phyloP scores from a whole-genome alignment of 2,888 invertebrate genomes.

The Glomeris marginata region DNA sequence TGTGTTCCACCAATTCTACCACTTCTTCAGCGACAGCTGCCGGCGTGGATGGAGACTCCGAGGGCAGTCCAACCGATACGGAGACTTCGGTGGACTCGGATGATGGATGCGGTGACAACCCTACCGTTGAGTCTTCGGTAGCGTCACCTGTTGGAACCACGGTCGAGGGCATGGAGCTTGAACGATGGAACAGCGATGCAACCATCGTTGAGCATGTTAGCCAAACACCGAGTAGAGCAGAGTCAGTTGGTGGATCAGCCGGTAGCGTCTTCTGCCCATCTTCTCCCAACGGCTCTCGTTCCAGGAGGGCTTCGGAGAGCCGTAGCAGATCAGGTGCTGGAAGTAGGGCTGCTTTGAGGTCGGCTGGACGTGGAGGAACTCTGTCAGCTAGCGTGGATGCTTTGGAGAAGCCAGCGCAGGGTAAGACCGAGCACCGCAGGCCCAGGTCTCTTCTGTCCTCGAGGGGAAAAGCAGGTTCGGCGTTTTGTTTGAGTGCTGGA shows the following conservation, averaged over 20 bases:
- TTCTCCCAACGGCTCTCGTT: too few species aligned
- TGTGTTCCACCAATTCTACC: conserved; percentile 13
- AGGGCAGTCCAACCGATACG: conserved; percentile 52
- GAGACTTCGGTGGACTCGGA: conserved; percentile 22
- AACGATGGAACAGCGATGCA: conserved; percentile 11
- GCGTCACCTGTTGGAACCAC: neutral
- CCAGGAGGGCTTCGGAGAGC: too few species aligned
- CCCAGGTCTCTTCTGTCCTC: neutral
- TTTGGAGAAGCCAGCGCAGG: too few species aligned
- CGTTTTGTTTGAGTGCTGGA: neutral
- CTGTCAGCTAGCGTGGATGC: too few species aligned
- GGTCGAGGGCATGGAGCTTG: neutral
- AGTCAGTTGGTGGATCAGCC: neutral
- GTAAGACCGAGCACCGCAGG: too few species aligned
- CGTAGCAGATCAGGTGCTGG: neutral
- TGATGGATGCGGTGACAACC: conserved; percentile 4
- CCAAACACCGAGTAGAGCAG: neutral
- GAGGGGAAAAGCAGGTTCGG: neutral
- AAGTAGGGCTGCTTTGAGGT: neutral
- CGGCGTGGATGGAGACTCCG: conserved; percentile 35
- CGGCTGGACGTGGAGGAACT: neutral
- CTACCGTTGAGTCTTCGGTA: neutral
- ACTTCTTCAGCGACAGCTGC: conserved; percentile 12
- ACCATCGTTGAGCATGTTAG: conserved; percentile 12
- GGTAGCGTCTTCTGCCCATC: too few species aligned